phyloP scores from a whole-genome alignment of 2,888 invertebrate genomes.

The Perithous albicinctus region DNA sequence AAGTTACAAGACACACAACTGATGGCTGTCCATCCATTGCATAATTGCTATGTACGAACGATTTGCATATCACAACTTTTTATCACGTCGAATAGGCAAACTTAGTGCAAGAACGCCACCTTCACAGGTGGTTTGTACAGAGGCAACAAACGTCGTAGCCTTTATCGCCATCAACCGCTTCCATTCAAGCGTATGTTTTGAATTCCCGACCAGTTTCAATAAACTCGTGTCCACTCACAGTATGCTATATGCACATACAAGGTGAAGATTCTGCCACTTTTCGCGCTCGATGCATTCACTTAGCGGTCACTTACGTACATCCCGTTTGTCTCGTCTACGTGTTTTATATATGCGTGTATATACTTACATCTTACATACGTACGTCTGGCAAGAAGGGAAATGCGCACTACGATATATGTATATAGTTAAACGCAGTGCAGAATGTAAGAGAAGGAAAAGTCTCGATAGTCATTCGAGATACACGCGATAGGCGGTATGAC shows the following conservation, averaged over 20 bases:
- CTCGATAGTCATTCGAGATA: slow-evolving; percentile 33
- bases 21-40: not conserved
- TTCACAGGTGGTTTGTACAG: slow-evolving; percentile 15
- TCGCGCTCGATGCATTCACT: slow-evolving; percentile 39
- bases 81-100: slow-evolving; percentile 13
- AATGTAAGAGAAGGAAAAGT: slow-evolving; percentile 24
- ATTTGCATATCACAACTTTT: slow-evolving; percentile 8
- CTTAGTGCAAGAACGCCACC: not conserved
- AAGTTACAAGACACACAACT: not conserved
- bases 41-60: not conserved
- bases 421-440: slow-evolving; percentile 34
- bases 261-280: slow-evolving; percentile 38
- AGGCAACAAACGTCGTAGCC: not conserved
- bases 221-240: slow-evolving; percentile 24
- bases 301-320: slow-evolving; percentile 30
- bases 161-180: not conserved
- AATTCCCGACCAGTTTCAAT: slow-evolving; percentile 31
- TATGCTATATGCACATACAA: not conserved
- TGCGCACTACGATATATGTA: slow-evolving; percentile 7
- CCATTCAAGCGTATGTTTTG: slow-evolving; percentile 17
- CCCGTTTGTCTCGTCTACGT: not conserved
- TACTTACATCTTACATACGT: not conserved
- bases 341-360: not conserved
- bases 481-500: slow-evolving; percentile 27
- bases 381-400: slow-evolving; percentile 3